Conservation (phyloP, 92 coral and sea anemone genomes). For the Porites lobata region DNA sequence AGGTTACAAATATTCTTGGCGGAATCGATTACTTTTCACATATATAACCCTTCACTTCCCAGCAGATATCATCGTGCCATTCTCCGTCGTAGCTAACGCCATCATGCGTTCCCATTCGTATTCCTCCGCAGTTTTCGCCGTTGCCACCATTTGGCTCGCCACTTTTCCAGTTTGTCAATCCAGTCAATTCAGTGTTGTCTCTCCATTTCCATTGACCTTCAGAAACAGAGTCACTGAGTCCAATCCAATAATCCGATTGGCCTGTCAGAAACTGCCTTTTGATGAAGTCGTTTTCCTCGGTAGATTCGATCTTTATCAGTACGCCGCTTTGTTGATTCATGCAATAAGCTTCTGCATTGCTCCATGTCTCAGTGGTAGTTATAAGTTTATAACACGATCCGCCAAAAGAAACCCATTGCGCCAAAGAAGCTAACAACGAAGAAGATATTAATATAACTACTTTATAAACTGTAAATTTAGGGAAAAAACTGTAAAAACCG, state of each 20-base stretch:
- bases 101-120: background rate
- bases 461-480: background rate
- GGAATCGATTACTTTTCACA: conserved; percentile 1
- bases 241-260: conserved; percentile 20
- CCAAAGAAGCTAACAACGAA: background rate
- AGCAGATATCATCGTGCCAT: conserved; percentile 11
- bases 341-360: background rate
- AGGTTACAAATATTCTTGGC: background rate
- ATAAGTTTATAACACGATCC: conserved; percentile 13
- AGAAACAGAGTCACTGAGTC: conserved; percentile 1
- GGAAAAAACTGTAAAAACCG: too few relatives aligned
- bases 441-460: background rate
- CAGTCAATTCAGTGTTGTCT: background rate
- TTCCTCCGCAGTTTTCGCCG: background rate
- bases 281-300: conserved; percentile 16
- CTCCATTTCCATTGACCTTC: conserved; percentile 30
- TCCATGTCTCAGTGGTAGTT: background rate
- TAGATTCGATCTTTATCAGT: conserved; percentile 24
- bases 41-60: background rate
- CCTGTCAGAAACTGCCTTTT: background rate
- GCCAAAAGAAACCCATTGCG: background rate
- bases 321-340: background rate
- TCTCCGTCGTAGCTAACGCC: background rate
- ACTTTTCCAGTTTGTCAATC: background rate
- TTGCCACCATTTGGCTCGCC: background rate